phyloP scores from a whole-genome alignment of 2,113 vertebrate species.

The Cervus canadensis region DNA sequence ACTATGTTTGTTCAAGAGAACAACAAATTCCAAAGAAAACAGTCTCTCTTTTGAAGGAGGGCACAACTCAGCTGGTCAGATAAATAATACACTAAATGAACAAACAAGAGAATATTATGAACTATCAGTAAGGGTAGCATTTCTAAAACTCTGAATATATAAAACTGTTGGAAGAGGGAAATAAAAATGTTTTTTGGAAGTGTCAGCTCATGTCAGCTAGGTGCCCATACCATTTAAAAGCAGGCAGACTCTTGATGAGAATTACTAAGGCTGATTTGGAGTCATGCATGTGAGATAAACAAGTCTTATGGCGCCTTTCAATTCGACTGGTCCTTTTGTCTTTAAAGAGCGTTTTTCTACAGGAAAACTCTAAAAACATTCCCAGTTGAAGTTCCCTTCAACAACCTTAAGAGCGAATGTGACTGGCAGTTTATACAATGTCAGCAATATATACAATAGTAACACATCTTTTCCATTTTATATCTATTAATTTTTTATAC shows the following conservation, averaged over 20 bases:
- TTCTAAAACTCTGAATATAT: not conserved
- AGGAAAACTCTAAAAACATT: not conserved
- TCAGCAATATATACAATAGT: not conserved
- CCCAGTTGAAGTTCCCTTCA: not conserved
- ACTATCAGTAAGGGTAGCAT: not conserved
- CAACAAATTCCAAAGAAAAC: not conserved
- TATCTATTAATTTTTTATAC: not conserved
- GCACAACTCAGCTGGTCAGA: not conserved
- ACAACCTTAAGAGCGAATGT: not conserved
- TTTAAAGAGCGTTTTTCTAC: not conserved
- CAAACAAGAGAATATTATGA: not conserved
- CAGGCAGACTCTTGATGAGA: not conserved
- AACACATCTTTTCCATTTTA: not conserved
- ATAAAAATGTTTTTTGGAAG: not conserved
- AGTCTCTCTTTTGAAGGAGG: not conserved
- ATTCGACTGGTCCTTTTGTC: not conserved
- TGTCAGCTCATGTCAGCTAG: not conserved
- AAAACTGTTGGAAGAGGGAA: not conserved
- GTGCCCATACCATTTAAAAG: not conserved
- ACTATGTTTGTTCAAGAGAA: not conserved
- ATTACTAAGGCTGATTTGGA: not conserved
- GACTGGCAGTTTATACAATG: not conserved
- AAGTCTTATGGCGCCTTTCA: not conserved
- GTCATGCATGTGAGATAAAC: not conserved
- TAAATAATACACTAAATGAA: not conserved